phyloP scores from a whole-genome alignment of 2,113 vertebrate species.

The Oreochromis niloticus region DNA sequence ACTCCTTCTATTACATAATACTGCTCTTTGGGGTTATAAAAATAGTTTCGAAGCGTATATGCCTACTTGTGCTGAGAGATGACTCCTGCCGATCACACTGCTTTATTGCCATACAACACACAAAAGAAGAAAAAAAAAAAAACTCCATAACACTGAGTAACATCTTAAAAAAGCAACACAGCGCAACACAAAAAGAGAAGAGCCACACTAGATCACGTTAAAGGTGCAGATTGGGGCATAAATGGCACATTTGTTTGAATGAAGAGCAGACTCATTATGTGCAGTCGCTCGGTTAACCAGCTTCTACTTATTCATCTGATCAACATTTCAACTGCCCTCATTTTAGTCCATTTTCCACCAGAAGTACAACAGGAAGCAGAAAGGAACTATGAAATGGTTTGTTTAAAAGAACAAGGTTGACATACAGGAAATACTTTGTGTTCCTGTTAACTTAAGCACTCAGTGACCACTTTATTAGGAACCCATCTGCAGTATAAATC shows the following conservation, averaged over 20 bases:
- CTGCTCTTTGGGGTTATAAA: constrained; percentile 66
- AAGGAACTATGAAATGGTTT: not conserved
- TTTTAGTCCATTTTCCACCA: not conserved
- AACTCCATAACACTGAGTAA: not conserved
- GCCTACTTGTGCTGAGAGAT: constrained; percentile 54
- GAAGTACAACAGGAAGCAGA: not conserved
- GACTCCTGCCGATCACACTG: constrained; percentile 32
- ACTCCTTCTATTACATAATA: constrained; percentile 56
- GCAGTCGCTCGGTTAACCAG: not conserved
- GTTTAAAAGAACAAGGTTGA: not conserved
- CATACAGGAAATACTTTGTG: not conserved
- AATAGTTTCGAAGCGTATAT: constrained; percentile 44
- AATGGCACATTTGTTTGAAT: constrained; percentile 48
- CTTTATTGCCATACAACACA: constrained; percentile 64
- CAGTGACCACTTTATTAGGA: not conserved
- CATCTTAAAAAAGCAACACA: constrained; percentile 55
- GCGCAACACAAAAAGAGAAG: constrained; percentile 51
- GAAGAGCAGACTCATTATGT: not conserved
- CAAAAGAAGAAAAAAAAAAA: not conserved
- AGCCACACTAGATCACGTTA: constrained; percentile 24
- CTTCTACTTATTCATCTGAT: not conserved
- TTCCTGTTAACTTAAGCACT: not conserved
- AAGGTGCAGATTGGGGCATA: constrained; percentile 54
- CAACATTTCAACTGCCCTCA: not conserved
- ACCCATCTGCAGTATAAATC: not conserved